Evolutionary conservation across 2,113 vertebrate genomes (phyloP), one percentile per base, ranked within the genome.

Genomic region (Gadus macrocephalus): DNA sequence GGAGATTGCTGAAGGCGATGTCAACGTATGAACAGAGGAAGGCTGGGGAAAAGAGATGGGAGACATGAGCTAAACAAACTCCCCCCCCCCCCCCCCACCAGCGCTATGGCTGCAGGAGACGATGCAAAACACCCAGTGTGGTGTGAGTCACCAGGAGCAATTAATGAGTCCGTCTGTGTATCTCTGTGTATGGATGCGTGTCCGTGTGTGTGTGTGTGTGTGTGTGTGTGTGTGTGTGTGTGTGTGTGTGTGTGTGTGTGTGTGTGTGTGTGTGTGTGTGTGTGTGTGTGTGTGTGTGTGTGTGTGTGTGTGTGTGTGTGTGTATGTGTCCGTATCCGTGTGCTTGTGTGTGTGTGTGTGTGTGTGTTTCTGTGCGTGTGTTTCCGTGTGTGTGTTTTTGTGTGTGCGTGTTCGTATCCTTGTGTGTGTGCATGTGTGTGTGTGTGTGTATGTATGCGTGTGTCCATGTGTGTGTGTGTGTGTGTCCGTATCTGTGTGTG

Each of bases 1-100:
- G 73, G n/a, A 92, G 71, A 76, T 91, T 93, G 62, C 86, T 80
- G 68, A 93, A 72, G 64, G 90, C 92, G 11, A 93, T 89, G 83
- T 92, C 79, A 25, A 19, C 66, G 69, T 91, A 92, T 2, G 90
- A 82, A 58, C 89, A 91, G 62, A 93, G 71, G 66, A 91, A 89
- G 4, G 87, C 90, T 92, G 69, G 0, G 0, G 68, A 66, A 0
- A 78, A 67, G 31, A 31, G 7, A 61, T 25, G 66, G 53, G 20
- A 31, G 22, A 15, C 9, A 49, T 49, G 42, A 49, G 42, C 1
- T 49, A 12, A 49, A 61, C 59, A 61, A 6, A 25, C 59, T 49
- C 42, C 12, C 42, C 8, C 42, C 12, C 42, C 8, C 42, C 6
- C 42, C 3, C 42, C 8, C 42, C 42, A 9, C 38, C 38, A 42